Conservation (phyloP, 2,797 vertebrate genomes). For the Rousettus madagascariensis region DNA sequence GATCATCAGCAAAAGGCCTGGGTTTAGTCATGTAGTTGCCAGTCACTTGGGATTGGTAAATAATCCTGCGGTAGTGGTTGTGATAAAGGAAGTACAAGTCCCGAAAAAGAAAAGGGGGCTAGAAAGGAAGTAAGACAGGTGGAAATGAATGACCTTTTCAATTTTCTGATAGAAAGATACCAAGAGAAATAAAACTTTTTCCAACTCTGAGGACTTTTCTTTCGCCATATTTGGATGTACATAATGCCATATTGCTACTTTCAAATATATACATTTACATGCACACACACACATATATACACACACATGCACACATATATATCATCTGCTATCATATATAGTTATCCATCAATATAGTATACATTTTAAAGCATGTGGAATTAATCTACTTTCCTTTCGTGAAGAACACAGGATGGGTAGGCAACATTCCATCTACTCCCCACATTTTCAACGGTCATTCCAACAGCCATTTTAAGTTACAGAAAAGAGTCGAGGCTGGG, state of each 20-base stretch:
- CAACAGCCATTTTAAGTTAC: constrained; percentile 48
- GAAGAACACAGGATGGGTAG: background rate
- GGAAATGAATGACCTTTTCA: constrained; percentile 63
- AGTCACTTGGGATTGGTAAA: background rate
- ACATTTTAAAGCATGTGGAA: background rate
- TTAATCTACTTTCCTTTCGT: background rate
- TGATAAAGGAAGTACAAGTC: constrained; percentile 51
- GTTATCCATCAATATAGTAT: background rate
- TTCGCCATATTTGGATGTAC: background rate
- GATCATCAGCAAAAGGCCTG: background rate
- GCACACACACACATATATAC: background rate
- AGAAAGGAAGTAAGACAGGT: constrained; percentile 57
- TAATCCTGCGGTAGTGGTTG: constrained; percentile 18
- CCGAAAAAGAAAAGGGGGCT: background rate
- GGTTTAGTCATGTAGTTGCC: constrained; percentile 1
- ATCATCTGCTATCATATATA: background rate
- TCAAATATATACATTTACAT: background rate
- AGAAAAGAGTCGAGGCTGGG: background rate
- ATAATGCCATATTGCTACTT: background rate
- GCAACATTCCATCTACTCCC: background rate
- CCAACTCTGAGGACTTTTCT: background rate
- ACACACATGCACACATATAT: background rate
- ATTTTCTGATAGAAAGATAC: constrained; percentile 75
- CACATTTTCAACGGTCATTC: constrained; percentile 54
- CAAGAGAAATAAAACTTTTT: constrained; percentile 56